A percentile compares a stretch with the other conserved stretches of the same genome.
Conservation (phyloP, 2,113 vertebrate species). For the Mandrillus leucophaeus region DNA sequence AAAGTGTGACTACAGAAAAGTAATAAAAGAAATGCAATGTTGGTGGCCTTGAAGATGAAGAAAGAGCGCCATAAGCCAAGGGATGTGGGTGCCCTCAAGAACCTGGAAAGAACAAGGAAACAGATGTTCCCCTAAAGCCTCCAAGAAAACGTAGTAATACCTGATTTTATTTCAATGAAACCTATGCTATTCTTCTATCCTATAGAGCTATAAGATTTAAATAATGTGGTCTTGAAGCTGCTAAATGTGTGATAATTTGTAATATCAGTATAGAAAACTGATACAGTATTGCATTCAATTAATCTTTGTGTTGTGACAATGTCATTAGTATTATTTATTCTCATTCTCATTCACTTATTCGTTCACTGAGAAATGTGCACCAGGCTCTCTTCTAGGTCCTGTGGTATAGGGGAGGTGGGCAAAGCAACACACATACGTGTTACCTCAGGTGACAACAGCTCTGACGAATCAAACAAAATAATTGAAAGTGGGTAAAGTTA, state of each 20-base stretch:
- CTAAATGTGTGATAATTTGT: neutral
- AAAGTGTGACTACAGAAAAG: neutral
- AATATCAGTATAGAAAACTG: neutral
- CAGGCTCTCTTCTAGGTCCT: neutral
- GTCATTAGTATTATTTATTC: neutral
- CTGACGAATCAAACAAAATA: neutral
- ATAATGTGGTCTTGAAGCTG: neutral
- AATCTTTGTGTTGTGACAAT: neutral
- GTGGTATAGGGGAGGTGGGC: neutral
- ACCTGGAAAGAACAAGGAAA: neutral
- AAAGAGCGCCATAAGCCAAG: neutral
- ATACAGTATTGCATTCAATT: neutral
- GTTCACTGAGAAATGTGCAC: neutral
- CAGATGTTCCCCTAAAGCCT: neutral
- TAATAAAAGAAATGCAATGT: neutral
- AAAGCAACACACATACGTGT: neutral
- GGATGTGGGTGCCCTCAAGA: neutral
- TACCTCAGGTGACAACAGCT: neutral
- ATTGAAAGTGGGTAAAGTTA: neutral
- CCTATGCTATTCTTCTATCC: neutral
- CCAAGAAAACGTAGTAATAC: neutral
- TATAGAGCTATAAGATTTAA: neutral
- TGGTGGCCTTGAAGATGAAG: neutral
- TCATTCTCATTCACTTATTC: neutral
- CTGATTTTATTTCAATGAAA: neutral